Conservation (phyloP, 2,888 invertebrate species). For the Amiota mariae region DNA sequence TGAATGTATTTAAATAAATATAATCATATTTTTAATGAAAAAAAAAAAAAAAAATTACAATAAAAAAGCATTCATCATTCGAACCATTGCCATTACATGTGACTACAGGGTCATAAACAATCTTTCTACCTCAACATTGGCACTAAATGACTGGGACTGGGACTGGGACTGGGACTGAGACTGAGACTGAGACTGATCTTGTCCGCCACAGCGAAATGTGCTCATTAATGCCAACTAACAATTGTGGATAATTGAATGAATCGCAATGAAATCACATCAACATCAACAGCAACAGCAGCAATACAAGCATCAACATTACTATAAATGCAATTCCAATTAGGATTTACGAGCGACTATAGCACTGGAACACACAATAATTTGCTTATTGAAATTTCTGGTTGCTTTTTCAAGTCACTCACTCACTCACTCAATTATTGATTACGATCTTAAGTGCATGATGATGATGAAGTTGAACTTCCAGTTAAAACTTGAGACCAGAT, state of each 20-base stretch:
- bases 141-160: no score
- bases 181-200: no score
- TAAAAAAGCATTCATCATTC: no score
- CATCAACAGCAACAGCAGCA: neutral
- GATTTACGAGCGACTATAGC: conserved; percentile 16
- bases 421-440: neutral
- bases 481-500: no score
- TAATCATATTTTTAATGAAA: no score
- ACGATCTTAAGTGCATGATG: conserved; percentile 11
- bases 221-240: no score
- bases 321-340: conserved; percentile 22
- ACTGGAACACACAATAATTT: neutral
- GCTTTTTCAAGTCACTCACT: neutral
- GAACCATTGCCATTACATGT: no score
- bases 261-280: neutral
- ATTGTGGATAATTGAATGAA: conserved; percentile 24
- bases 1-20: no score
- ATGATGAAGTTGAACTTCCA: neutral
- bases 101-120: neutral
- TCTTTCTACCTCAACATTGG: no score
- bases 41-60: neutral
- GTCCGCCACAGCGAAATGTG: no score
- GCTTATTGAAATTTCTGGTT: conserved; percentile 23
- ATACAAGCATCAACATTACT: no score
- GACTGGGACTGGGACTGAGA: no score